Evolutionary conservation across 1,140 invertebrate genomes (phyloP).

Genomic region (Solen grandis): DNA sequence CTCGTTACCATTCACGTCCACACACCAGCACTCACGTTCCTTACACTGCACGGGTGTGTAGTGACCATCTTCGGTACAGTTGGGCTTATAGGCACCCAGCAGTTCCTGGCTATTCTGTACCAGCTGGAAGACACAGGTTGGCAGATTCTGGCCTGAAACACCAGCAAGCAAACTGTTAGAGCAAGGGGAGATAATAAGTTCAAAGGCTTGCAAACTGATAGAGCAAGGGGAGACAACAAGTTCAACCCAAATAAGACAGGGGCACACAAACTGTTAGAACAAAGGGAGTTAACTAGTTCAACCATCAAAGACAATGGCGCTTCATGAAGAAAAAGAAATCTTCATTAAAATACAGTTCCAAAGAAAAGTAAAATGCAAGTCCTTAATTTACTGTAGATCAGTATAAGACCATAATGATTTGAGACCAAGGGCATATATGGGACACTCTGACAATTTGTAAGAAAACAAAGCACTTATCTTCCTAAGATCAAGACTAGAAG

Average conservation of each 20-base stretch:
- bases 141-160: constrained; percentile 67
- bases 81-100: constrained; percentile 66
- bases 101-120: constrained; percentile 60
- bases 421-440: background rate
- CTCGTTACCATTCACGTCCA: constrained; percentile 57
- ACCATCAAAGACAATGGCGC: background rate
- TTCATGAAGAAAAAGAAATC: background rate
- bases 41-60: constrained; percentile 71
- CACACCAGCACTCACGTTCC: constrained; percentile 71
- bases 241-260: background rate
- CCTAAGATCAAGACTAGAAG: background rate
- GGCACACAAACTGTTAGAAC: background rate
- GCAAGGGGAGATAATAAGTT: background rate
- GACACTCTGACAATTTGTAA: background rate
- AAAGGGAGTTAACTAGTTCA: background rate
- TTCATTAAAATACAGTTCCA: background rate
- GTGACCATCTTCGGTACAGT: constrained; percentile 65
- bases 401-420: too few species aligned
- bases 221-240: background rate
- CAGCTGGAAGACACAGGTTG: constrained; percentile 67
- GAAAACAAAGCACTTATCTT: background rate
- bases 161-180: background rate
- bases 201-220: background rate
- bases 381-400: background rate
- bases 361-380: background rate